These are phyloP conservation scores for Acromyrmex charruanus DNA, from an alignment of 1,140 invertebrate genomes.

Conservation along the genomic window DNA sequence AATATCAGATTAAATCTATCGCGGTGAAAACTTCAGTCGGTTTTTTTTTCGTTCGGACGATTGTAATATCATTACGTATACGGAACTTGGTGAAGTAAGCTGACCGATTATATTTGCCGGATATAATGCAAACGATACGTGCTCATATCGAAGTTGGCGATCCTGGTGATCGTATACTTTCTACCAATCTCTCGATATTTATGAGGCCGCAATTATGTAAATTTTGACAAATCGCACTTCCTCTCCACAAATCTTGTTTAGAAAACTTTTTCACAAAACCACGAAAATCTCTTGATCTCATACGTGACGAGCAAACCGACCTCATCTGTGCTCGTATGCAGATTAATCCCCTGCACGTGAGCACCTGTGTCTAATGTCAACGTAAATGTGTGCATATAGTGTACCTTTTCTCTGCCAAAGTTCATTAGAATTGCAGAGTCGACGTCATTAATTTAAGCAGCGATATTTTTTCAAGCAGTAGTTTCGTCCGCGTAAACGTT, in stretches of 20 bases:
- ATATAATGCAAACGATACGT: conserved; percentile 64
- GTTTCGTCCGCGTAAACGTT: conserved; percentile 4
- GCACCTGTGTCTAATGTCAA: conserved; percentile 46
- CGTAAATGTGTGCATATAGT: conserved; percentile 39
- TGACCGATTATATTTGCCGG: conserved; percentile 57
- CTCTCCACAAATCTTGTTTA: conserved; percentile 2
- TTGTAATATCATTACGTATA: conserved; percentile 64
- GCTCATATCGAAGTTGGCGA: conserved; percentile 27
- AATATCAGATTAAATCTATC: conserved; percentile 39
- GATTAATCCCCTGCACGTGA: conserved; percentile 34
- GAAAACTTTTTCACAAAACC: conserved; percentile 7
- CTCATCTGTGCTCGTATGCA: not conserved
- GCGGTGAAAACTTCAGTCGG: conserved; percentile 48
- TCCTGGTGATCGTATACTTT: conserved; percentile 53
- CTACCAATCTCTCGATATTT: conserved; percentile 59
- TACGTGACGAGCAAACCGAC: not conserved
- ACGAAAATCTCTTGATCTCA: conserved; percentile 39
- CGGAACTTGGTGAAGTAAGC: conserved; percentile 64
- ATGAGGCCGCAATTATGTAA: conserved; percentile 61
- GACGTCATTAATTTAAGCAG: conserved; percentile 42
- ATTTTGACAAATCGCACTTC: conserved; percentile 34
- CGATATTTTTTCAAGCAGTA: not conserved
- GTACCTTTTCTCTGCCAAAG: conserved; percentile 12
- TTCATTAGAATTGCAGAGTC: conserved; percentile 22
- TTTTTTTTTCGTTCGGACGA: conserved; percentile 32